These are phyloP conservation scores for Notarius quadriscutis DNA, from an alignment of 2,113 vertebrate genomes.

Conservation along the genomic window DNA sequence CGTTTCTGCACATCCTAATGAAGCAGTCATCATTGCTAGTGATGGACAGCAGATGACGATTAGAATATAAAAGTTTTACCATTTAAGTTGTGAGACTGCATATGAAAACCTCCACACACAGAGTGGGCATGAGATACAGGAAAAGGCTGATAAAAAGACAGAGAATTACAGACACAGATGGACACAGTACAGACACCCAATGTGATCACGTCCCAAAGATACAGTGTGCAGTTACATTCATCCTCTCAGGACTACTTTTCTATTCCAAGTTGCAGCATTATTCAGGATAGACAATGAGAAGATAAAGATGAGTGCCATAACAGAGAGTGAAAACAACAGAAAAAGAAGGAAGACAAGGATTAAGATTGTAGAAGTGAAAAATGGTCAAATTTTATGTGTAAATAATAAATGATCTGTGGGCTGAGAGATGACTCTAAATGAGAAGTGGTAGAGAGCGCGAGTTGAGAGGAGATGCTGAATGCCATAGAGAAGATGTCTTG, in stretches of 20 bases:
- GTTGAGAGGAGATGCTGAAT: too few relatives aligned
- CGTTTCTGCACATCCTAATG: too few relatives aligned
- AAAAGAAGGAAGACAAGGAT: slow-evolving; percentile 15
- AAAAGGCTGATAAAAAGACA: not conserved
- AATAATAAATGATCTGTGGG: too few relatives aligned
- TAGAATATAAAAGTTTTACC: slow-evolving; percentile 38
- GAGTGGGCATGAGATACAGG: not conserved
- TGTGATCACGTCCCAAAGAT: slow-evolving; percentile 24
- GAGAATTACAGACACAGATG: not conserved
- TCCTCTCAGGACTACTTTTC: not conserved
- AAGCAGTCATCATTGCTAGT: too few relatives aligned
- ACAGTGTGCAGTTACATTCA: slow-evolving; percentile 57
- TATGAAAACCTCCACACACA: too few relatives aligned
- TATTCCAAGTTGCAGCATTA: slow-evolving; percentile 57
- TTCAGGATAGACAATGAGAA: slow-evolving; percentile 51
- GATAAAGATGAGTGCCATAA: too few relatives aligned
- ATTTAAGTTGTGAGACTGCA: slow-evolving; percentile 13
- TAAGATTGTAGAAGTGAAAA: too few relatives aligned
- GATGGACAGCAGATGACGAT: not conserved
- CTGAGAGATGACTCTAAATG: too few relatives aligned
- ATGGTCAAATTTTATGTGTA: too few relatives aligned
- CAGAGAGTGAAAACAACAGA: slow-evolving; percentile 26
- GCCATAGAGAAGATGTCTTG: too few relatives aligned
- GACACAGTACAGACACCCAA: slow-evolving; percentile 18
- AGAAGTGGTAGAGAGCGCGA: too few relatives aligned